phyloP scores from a whole-genome alignment of 1,140 invertebrate genomes.

The Orchestia grillus region DNA sequence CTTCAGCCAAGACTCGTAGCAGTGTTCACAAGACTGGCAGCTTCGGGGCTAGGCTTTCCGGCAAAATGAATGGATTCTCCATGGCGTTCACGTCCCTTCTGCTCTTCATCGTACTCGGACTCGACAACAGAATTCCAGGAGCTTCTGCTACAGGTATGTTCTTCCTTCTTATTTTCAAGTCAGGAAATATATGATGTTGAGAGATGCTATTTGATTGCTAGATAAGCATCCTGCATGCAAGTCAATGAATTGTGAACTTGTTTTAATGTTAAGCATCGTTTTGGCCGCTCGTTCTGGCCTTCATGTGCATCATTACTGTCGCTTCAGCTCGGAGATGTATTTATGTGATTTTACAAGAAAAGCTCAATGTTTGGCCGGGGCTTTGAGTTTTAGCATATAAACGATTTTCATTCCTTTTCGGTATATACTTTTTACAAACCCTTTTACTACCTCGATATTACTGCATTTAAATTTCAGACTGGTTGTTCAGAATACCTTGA shows the following conservation, averaged over 20 bases:
- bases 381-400: not conserved
- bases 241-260: not conserved
- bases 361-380: no score
- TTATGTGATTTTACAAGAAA: not conserved
- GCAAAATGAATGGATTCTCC: slow-evolving; percentile 15
- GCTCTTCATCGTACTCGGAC: slow-evolving; percentile 9
- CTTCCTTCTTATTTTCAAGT: not conserved
- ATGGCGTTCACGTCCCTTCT: not conserved
- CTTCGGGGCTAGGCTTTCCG: not conserved
- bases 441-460: not conserved
- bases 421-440: not conserved
- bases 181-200: not conserved
- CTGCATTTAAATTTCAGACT: not conserved
- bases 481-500: not conserved
- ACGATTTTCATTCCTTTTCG: not conserved
- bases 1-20: not conserved
- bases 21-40: not conserved
- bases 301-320: not conserved
- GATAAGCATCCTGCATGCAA: not conserved
- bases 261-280: not conserved
- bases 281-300: not conserved
- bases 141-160: slow-evolving; percentile 42
- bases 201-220: not conserved
- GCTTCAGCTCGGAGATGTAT: not conserved
- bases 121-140: slow-evolving; percentile 52